Evolutionary conservation across 2,888 invertebrate genomes (phyloP), one percentile per base, ranked within the genome.

Genomic region (Callosobruchus maculatus): DNA sequence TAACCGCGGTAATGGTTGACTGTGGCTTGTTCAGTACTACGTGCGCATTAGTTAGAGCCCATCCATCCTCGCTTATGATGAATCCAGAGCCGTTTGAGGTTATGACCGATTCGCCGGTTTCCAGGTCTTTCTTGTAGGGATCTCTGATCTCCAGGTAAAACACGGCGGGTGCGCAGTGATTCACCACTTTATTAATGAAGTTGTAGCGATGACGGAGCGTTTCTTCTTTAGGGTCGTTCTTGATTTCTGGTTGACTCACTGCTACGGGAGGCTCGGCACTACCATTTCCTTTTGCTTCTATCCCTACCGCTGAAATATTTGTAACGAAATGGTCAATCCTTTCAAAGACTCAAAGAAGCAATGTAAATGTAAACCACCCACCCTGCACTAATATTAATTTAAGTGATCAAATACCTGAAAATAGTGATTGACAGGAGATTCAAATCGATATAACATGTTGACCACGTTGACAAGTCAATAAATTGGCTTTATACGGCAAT

Each of bases 11-110:
- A 0, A 95, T 93, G 73, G 89, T 88, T 5, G 92, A 91, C 78
- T 93, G 90, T 0, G 93, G 93, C 82, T 93, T 93, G 81, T 93
- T 94, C 67, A 94, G 92, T 0, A 98, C 96, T 13, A 98, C 97
- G 86, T 98, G 98, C 73, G 98, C 98, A 86, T 97, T 98, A 0
- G 98, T 98, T 72, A 98, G 83, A 78, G 98, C 96, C 72, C 97
- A 88, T 0, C 98, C 98, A 88, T 97, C 93, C 78, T 93, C 91
- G 70, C 91, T 90, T 20, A 98, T 93, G 68, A 98, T 93, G 82
- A 98, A 97, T 0, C 98, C 98, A 22, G 97, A 97, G 0, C 98
- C 98, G 84, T 95, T 95, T 0, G 95, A 95, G 0, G 93, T 88
- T 0, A 93, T 91, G 0, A 91, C 84, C 0, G 93, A 90, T 78